Base-by-base conservation (phyloP, 2,888 invertebrate species). In the Lydus trimaculatus region DNA sequence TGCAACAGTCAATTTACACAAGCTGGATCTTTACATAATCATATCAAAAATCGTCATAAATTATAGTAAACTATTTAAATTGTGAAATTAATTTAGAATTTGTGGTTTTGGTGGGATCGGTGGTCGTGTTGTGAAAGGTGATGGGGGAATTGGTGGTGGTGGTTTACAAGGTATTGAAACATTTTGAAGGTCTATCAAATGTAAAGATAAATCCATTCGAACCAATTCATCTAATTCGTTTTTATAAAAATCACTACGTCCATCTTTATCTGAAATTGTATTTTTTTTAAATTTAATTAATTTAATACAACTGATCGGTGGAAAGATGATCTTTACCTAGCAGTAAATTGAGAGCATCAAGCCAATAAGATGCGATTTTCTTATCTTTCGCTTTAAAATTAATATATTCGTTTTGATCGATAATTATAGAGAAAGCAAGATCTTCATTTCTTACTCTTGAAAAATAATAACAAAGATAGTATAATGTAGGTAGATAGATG, bases 121-220 rank as follows among this genome's bases (percentile, higher is more conserved):
- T 25, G 79, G 80, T 69, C 75, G 76, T 20, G 61, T n/a, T 20
- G n/a, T 65, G n/a, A 71, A 65, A 0, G 78, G 78, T 17, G 66
- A 60, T 31, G 79, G 79, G 20, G 81, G 78, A 6, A 82, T 70
- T n/a, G 80, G 79, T 8, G 85, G 79, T 8, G 85, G 85, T 1
- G 83, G 76, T 65, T 73, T 73, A 70, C 78, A 81, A 9, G 84
- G 84, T 66, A 85, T 79, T 0, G 72, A 58, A 23, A 84, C 71
- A 66, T 83, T 81, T 76, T 85, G 84, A 13, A 85, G 66, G 43
- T 84, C 84, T 17, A 85, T 69, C 31, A 84, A 72, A 67, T 83
- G 80, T 58, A 85, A 69, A 43, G 79, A 78, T 59, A 83, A 71
- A 64, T 85, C 84, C 83, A 84, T 84, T 63, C 79, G 78, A 0